Base-by-base conservation (phyloP, 1,140 invertebrate genomes). In the Palaemon carinicauda region DNA sequence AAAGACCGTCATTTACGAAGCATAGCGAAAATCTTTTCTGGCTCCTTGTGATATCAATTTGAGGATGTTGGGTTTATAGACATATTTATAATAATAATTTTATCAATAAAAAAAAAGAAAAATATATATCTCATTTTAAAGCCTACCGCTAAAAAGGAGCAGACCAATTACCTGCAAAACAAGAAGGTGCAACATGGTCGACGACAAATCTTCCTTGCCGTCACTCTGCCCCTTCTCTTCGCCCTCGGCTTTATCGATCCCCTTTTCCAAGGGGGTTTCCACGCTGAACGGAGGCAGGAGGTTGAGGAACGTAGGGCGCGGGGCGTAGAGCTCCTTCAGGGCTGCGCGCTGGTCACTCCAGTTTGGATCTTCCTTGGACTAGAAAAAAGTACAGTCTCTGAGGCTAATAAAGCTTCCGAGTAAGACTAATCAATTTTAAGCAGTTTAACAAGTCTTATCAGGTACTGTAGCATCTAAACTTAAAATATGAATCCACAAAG, bases 221-320 rank as follows among this genome's bases (percentile, higher is more conserved):
- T 79, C 82, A 17, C 33, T 10, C 17, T 52, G 15, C n/a, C 17
- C 82, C 27, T 41, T 75, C 15, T 79, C 82, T 17, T 33, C 52
- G 17, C 71, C 19, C 21, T 53, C 71, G 31, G 10, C 51, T 10
- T 15, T 51, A 21, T 50, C 52, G 14, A 12, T n/a, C 21, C 29
- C 65, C 31, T 78, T 41, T 7, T 17, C 29, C 12, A 69, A 3
- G 27, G 56, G n/a, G n/a, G 78, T 73, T 15, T 85, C 74, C 24
- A 77, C 85, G 80, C 87, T 88, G 84, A 90, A 90, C n/a, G 90
- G 90, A 21, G 90, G 90, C 87, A 90, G 80, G 33, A 88, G 80
- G 74, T 89, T 89, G 3, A 90, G 79, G 89, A 90, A 90, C 0
- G 54, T 19, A 10, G 86, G 82, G 21, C 90, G 87, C 12, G 85